Percentiles rank a stretch among this genome's conserved stretches.
Evolutionary conservation across 2,888 invertebrate species (phyloP).

Genomic region (Drosophila yooni): DNA sequence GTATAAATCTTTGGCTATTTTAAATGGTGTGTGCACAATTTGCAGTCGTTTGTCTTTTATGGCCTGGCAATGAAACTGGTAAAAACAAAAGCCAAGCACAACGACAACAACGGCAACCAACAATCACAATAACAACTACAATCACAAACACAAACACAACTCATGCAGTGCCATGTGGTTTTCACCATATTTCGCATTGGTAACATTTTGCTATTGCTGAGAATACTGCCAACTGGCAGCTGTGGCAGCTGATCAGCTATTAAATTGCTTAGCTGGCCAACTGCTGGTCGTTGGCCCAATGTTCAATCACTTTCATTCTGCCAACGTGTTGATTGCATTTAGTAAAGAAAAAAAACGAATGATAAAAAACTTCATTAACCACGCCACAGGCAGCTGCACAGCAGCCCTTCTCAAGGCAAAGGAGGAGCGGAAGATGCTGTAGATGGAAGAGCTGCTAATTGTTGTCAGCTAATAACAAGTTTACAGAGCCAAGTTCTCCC

Average conservation of each 20-base stretch:
- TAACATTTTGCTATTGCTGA: constrained; percentile 45
- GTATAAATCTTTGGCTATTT: constrained; percentile 58
- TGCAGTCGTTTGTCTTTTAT: constrained; percentile 58
- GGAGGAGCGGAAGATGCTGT: not conserved
- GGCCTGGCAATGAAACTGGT: constrained; percentile 71
- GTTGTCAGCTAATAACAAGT: constrained; percentile 16
- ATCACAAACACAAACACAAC: not conserved
- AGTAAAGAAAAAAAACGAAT: not conserved
- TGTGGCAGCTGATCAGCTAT: constrained; percentile 19
- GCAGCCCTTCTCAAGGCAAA: constrained; percentile 25
- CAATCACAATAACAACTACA: constrained; percentile 7
- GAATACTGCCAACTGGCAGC: constrained; percentile 28
- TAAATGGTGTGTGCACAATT: constrained; percentile 64
- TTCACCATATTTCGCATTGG: constrained; percentile 56
- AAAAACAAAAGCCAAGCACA: constrained; percentile 14
- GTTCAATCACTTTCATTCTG: constrained; percentile 54
- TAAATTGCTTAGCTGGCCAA: constrained; percentile 43
- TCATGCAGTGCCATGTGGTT: constrained; percentile 49
- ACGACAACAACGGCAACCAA: constrained; percentile 17
- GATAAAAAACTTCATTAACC: constrained; percentile 34
- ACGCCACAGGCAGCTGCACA: constrained; percentile 33
- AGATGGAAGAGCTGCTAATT: constrained; percentile 28
- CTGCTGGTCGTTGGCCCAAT: constrained; percentile 51
- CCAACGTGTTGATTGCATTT: constrained; percentile 27
- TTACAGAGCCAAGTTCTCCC: not conserved